Conservation (phyloP, 2,797 vertebrate species). For the Dendrocincla fuliginosa region DNA sequence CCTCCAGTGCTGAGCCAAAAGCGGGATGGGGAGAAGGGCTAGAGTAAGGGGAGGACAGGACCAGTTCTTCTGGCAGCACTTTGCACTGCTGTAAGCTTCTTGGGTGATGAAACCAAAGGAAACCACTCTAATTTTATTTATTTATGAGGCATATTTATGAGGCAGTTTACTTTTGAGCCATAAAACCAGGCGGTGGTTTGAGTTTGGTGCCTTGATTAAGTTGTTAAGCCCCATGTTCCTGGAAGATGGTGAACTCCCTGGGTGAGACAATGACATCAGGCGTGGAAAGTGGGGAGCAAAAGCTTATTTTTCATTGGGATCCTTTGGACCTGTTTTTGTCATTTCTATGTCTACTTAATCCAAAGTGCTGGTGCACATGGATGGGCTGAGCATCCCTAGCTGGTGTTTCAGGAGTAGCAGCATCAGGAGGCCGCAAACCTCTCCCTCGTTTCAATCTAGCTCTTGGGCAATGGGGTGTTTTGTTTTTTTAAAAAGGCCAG, state of each 20-base stretch:
- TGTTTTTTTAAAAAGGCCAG: background rate
- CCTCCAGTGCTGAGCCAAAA: background rate
- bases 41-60: background rate
- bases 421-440: background rate
- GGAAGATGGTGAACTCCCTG: background rate
- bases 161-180: background rate
- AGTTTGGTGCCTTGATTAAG: background rate
- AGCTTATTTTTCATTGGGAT: background rate
- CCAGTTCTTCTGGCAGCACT: background rate
- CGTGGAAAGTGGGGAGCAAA: background rate
- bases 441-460: background rate
- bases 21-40: background rate
- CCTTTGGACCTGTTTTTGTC: background rate
- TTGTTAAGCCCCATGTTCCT: background rate
- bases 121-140: background rate
- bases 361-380: fast-evolving
- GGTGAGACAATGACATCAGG: background rate
- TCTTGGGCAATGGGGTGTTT: background rate
- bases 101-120: background rate
- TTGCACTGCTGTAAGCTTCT: fast-evolving
- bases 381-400: fast-evolving
- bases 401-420: fast-evolving
- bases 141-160: fast-evolving
- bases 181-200: background rate
- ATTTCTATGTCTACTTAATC: background rate